These are phyloP conservation scores for Carassius auratus DNA, from an alignment of 2,113 vertebrate genomes.

Conservation along the genomic window DNA sequence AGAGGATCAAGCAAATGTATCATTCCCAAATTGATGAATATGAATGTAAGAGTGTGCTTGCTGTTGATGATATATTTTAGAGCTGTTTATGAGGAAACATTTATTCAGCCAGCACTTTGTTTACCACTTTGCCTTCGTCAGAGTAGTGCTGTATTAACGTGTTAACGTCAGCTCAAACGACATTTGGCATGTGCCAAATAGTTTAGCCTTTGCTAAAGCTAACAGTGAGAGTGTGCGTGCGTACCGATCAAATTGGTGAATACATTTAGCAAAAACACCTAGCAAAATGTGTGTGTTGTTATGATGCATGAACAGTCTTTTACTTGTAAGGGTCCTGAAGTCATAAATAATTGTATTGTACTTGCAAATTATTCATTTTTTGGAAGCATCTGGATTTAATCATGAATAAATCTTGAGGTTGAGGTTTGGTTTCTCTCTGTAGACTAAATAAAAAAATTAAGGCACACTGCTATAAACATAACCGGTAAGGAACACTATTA, in stretches of 20 bases:
- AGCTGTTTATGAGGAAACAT: slow-evolving; percentile 35
- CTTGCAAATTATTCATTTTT: slow-evolving; percentile 2
- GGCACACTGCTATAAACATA: neutral
- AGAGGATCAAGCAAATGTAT: slow-evolving; percentile 50
- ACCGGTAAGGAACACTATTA: neutral
- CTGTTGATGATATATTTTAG: slow-evolving; percentile 40
- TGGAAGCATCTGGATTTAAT: slow-evolving; percentile 1
- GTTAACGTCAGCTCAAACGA: neutral
- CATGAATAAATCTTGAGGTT: neutral
- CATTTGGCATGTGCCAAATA: slow-evolving; percentile 20
- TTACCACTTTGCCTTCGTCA: slow-evolving; percentile 9
- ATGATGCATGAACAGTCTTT: neutral
- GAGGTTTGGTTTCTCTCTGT: neutral
- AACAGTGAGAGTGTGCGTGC: slow-evolving; percentile 6
- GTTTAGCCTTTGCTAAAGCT: slow-evolving; percentile 33
- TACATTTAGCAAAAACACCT: neutral
- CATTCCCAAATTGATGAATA: slow-evolving; percentile 33
- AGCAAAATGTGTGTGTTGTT: neutral
- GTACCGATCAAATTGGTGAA: neutral
- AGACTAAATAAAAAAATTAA: neutral
- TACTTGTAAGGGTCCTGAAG: neutral
- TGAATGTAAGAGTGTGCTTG: slow-evolving; percentile 34
- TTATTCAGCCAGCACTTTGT: slow-evolving; percentile 18
- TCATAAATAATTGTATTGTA: neutral
- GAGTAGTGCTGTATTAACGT: slow-evolving; percentile 14